A percentile compares a stretch with the other conserved stretches of the same genome.
Evolutionary conservation across 2,888 invertebrate species (phyloP).

Genomic region (Callosobruchus maculatus): DNA sequence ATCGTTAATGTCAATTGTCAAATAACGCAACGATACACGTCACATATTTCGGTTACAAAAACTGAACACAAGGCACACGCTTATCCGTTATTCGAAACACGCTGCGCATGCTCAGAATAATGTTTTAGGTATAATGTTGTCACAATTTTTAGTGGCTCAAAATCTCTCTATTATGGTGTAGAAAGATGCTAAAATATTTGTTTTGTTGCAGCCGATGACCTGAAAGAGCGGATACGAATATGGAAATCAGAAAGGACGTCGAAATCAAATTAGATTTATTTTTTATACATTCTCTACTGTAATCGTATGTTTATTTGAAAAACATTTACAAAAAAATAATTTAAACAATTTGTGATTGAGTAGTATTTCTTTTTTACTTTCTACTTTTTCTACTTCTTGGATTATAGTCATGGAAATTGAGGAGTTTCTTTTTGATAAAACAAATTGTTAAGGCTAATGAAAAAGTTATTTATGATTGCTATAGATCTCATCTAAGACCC

Average conservation of each 20-base stretch:
- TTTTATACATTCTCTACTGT: constrained; percentile 61
- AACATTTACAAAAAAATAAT: neutral
- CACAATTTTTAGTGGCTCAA: too few species aligned
- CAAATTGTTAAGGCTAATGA: neutral
- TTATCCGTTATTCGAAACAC: too few species aligned
- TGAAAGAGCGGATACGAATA: constrained; percentile 79
- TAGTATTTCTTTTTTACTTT: neutral
- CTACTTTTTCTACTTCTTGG: neutral
- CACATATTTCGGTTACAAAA: too few species aligned
- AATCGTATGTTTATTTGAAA: neutral
- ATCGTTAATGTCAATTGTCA: too few species aligned
- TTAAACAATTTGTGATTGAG: neutral
- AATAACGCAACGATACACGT: too few species aligned
- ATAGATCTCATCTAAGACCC: neutral
- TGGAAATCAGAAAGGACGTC: constrained; percentile 81
- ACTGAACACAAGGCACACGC: too few species aligned
- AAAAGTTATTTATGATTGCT: neutral
- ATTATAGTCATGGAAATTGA: neutral
- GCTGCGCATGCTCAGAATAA: too few species aligned
- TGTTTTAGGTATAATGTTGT: too few species aligned
- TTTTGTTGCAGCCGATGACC: constrained; percentile 66
- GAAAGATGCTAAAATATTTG: constrained; percentile 1
- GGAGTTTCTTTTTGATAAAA: neutral
- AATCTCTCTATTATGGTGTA: too few species aligned
- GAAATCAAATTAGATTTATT: constrained; percentile 26